Evolutionary conservation across 2,113 vertebrate genomes (phyloP), one percentile per base, ranked within the genome.

Genomic region (Hyperopisus bebe): DNA sequence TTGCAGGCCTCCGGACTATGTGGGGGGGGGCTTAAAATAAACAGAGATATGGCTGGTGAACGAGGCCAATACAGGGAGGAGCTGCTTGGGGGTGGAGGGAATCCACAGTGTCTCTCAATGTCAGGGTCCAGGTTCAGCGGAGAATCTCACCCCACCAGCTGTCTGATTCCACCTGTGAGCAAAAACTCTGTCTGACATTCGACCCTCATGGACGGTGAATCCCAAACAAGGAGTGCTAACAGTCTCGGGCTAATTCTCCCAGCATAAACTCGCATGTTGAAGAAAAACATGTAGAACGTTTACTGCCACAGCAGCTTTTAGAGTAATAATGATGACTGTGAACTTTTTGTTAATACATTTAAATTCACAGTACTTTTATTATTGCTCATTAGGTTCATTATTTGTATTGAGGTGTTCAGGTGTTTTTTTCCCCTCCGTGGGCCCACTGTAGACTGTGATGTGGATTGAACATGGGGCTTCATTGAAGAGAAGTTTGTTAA

Each of bases 71-170:
- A 90, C 87, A 92, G 94, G 88, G 88, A 92, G 92, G 93, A 93
- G 92, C 92, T 94, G 92, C 91, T 91, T 89, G 88, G 91, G 90
- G 92, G 92, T 13, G 15, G 50, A 4, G 51, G 17, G 51, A 92
- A 96, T 96, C 94, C 95, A 96, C 96, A 95, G 95, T 96, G 94
- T 95, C 96, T 96, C 94, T 94, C 92, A 92, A 62, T 95, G 96
- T 94, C 94, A 93, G 94, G 96, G 95, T 94, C 95, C 84, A 91
- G 91, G 92, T 94, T 96, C 95, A 96, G 90, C 92, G 93, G 93
- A 89, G 94, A 93, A 94, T 93, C 95, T 93, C 93, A 94, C 92
- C 91, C 91, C 90, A 0, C 91, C 96, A 97, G 96, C 95, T 97
- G 95, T 93, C 94, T 94, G 93, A 88, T 92, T 55, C 82, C 82